These are phyloP conservation scores for Caenorhabditis sp. DNA, from an alignment of 2,888 invertebrate species.

Conservation along the genomic window DNA sequence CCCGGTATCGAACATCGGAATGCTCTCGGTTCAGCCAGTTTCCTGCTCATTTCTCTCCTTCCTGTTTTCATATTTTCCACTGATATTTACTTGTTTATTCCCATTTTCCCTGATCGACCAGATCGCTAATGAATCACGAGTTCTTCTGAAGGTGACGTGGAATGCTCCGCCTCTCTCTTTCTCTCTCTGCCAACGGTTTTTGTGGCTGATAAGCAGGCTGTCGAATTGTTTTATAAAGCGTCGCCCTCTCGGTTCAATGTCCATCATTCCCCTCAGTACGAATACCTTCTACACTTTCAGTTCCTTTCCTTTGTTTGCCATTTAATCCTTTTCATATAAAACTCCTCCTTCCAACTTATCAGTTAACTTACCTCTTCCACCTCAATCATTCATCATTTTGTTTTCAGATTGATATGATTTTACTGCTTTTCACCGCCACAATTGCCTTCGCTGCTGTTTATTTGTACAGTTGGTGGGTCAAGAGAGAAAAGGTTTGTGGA, in stretches of 20 bases:
- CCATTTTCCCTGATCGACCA: background rate
- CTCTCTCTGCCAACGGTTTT: conserved; percentile 34
- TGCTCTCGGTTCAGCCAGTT: too few relatives aligned
- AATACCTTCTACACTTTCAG: conserved; percentile 1
- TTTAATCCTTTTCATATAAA: conserved; percentile 49
- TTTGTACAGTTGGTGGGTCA: conserved; percentile 45
- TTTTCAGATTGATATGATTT: conserved; percentile 43
- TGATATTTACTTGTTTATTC: conserved; percentile 37
- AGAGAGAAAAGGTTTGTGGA: conserved; percentile 45
- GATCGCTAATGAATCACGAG: conserved; percentile 54
- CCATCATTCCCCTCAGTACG: conserved; percentile 24
- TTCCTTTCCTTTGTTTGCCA: conserved; percentile 42
- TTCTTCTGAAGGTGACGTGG: conserved; percentile 36
- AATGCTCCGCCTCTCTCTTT: conserved; percentile 34
- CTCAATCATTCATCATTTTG: background rate
- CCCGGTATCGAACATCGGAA: too few relatives aligned
- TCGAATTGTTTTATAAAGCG: conserved; percentile 52
- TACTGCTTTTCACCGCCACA: conserved; percentile 29
- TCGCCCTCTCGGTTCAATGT: conserved; percentile 35
- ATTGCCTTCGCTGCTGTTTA: conserved; percentile 26
- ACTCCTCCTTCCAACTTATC: conserved; percentile 25
- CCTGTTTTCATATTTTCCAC: conserved; percentile 13
- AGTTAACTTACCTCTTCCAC: conserved; percentile 16
- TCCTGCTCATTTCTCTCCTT: conserved; percentile 4
- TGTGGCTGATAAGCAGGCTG: conserved; percentile 52